Base-by-base conservation (phyloP, 2,888 invertebrate species). In the Limnephilus rhombicus region DNA sequence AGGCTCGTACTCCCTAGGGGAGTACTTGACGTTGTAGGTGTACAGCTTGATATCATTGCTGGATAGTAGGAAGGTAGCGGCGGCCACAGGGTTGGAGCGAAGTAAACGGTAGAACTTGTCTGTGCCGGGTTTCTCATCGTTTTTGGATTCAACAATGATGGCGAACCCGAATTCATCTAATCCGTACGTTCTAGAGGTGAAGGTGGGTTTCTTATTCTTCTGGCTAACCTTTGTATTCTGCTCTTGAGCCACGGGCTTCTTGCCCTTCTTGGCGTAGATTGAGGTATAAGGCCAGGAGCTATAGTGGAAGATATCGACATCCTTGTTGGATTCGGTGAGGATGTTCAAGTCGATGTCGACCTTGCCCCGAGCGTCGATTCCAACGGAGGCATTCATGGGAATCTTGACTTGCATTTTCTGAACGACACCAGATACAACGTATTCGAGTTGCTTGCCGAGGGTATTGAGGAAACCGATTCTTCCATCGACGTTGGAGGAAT, bases 201-300 rank as follows among this genome's bases (percentile, higher is more conserved):
- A 94, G 24, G 94, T 94, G 29, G 94, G 95, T 94, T 94, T 95
- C 93, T 94, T 95, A 90, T 94, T 94, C 34, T 95, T 95, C 83
- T 18, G 94, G 91, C 97, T 95, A 29, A 96, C 93, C 94, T 96
- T 96, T 11, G 96, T 96, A 85, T 95, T 94, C 24, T 95, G 94
- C 91, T 96, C 95, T 91, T 95, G 95, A 41, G 96, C 95, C 41
- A 96, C 94, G 7, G 97, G 96, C 87, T 96, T 95, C 85, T 97
- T 94, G 29, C 95, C 95, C 87, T 97, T 95, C 94, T 97, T 96
- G 94, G 97, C 96, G 94, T 96, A 96, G 94, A 95, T 96, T 1
- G 97, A 95, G 24, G 97, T 97, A 95, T 97, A 98, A 11, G 98
- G 98, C 95, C 96, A 96, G 2, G 96, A 96, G 94, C 97, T 97